Conservation (phyloP, 1,140 invertebrate genomes). For the Zaprionus africanus region DNA sequence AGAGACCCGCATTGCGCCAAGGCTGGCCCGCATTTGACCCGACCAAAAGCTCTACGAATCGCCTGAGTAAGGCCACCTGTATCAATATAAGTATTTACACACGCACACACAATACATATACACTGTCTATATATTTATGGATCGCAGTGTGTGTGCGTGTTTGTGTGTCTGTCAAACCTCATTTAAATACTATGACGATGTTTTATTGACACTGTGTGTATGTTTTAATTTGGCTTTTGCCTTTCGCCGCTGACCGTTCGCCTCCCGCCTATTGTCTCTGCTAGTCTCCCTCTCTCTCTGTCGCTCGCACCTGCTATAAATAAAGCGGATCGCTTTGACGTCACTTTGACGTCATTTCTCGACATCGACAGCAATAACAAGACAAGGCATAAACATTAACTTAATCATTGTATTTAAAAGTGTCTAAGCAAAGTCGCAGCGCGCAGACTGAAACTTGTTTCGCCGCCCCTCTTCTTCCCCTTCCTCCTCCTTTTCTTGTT, state of each 20-base stretch:
- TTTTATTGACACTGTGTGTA: constrained; percentile 78
- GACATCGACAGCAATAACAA: constrained; percentile 58
- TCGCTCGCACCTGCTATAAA: constrained; percentile 63
- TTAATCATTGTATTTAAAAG: constrained; percentile 75
- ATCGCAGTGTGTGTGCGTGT: constrained; percentile 15
- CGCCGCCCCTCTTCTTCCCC: too few relatives aligned
- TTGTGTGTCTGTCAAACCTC: constrained; percentile 70
- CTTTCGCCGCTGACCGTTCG: constrained; percentile 36
- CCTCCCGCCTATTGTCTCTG: background rate
- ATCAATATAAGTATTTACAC: constrained; percentile 59
- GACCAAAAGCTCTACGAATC: constrained; percentile 38
- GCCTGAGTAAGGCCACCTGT: constrained; percentile 68
- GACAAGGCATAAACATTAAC: constrained; percentile 74
- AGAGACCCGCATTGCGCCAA: constrained; percentile 50
- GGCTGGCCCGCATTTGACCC: constrained; percentile 49
- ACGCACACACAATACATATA: background rate
- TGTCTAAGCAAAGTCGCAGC: constrained; percentile 66
- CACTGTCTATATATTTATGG: constrained; percentile 17
- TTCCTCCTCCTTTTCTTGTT: too few relatives aligned
- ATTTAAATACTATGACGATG: constrained; percentile 81
- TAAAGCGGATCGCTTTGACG: constrained; percentile 74
- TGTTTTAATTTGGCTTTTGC: constrained; percentile 81
- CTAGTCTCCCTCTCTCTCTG: background rate
- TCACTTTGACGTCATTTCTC: constrained; percentile 76
- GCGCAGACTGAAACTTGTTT: constrained; percentile 49